Conservation (phyloP, 1,140 invertebrate species). For the Heliconius melpomene region DNA sequence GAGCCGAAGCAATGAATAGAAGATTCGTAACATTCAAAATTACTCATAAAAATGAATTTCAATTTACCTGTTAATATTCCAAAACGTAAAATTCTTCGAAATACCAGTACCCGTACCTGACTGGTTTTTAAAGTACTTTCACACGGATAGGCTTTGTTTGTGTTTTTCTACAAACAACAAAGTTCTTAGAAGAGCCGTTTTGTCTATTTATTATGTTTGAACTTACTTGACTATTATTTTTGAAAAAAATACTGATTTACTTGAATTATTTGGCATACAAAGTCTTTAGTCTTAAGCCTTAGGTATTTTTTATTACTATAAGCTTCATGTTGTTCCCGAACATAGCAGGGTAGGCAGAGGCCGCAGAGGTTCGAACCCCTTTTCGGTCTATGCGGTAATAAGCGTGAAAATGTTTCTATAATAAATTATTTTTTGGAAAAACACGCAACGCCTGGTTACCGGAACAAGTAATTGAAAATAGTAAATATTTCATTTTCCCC, state of each 20-base stretch:
- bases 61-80: conserved; percentile 3
- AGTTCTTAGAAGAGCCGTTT: neutral
- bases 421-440: too few relatives aligned
- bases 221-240: neutral
- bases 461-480: too few relatives aligned
- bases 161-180: conserved; percentile 1
- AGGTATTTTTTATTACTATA: too few relatives aligned
- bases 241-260: neutral
- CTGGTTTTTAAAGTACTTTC: conserved; percentile 15
- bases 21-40: neutral
- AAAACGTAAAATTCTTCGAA: conserved; percentile 9
- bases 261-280: neutral
- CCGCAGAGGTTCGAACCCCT: too few relatives aligned
- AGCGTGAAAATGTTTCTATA: too few relatives aligned
- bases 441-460: too few relatives aligned
- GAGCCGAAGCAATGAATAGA: too few relatives aligned
- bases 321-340: too few relatives aligned
- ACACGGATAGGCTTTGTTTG: conserved; percentile 8
- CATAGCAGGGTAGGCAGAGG: too few relatives aligned
- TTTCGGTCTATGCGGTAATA: too few relatives aligned
- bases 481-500: too few relatives aligned
- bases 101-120: neutral
- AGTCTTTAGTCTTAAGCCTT: neutral
- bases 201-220: conserved; percentile 1
- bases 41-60: neutral